Percentiles rank a stretch among this genome's conserved stretches.
phyloP scores from a whole-genome alignment of 2,797 vertebrate genomes.

The Phaenicophaeus curvirostris region DNA sequence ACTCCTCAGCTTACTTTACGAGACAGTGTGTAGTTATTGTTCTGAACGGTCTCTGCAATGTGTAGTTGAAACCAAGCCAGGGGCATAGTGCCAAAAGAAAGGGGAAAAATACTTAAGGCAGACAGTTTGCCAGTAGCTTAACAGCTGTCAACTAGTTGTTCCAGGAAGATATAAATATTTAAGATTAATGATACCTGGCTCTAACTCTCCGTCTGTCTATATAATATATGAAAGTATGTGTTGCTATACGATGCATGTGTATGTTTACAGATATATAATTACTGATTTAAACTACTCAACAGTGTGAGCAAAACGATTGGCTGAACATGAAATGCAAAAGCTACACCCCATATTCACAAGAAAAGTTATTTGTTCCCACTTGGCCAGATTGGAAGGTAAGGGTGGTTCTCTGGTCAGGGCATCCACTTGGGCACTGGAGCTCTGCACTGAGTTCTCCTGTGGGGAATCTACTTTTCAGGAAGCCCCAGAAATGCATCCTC shows the following conservation, averaged over 20 bases:
- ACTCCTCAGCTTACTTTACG: neutral
- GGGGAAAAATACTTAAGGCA: neutral
- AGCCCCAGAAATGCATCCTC: neutral
- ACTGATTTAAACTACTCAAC: neutral
- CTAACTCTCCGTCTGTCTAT: neutral
- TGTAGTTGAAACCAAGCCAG: conserved; percentile 33
- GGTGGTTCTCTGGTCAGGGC: neutral
- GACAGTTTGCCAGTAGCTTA: conserved; percentile 45
- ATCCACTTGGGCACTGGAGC: neutral
- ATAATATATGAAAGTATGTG: neutral
- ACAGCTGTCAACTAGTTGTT: conserved; percentile 53
- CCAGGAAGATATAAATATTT: conserved; percentile 38
- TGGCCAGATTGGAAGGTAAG: neutral
- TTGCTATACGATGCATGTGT: neutral
- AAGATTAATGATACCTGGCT: conserved; percentile 40
- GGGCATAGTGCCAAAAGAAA: conserved; percentile 27
- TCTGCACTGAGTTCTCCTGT: neutral
- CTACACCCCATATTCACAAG: neutral
- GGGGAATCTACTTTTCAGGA: neutral
- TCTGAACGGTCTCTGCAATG: conserved; percentile 2
- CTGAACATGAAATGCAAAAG: neutral
- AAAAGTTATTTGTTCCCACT: neutral
- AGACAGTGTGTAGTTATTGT: neutral
- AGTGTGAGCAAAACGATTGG: neutral
- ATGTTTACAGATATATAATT: neutral